phyloP scores from a whole-genome alignment of 2,113 vertebrate genomes.

The Boleophthalmus pectinirostris region DNA sequence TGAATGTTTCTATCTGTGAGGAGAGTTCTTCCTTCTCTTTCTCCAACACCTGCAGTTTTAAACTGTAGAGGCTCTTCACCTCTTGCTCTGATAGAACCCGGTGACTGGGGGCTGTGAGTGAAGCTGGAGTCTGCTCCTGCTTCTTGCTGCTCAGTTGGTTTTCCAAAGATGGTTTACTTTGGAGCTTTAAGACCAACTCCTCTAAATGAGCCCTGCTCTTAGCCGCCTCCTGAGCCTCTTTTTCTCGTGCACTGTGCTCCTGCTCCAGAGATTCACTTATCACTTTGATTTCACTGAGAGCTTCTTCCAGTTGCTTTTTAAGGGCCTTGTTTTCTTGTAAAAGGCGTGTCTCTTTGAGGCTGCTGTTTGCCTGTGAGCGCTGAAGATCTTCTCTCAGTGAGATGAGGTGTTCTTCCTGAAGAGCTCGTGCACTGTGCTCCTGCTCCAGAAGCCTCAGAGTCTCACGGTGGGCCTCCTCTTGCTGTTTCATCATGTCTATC shows the following conservation, averaged over 20 bases:
- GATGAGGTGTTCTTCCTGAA: no score
- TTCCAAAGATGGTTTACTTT: conserved; percentile 82
- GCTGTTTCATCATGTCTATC: no score
- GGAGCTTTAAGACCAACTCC: conserved; percentile 82
- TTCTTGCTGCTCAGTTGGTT: conserved; percentile 83
- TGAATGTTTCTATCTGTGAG: no score
- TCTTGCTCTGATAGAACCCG: conserved; percentile 85
- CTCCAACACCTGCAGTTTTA: conserved; percentile 80
- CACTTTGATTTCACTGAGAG: conserved; percentile 83
- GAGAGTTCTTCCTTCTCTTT: conserved; percentile 81
- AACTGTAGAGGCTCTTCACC: conserved; percentile 78
- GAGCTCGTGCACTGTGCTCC: no score
- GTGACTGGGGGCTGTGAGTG: conserved; percentile 78
- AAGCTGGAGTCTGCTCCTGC: conserved; percentile 79
- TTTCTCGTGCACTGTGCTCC: no score
- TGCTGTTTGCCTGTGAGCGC: conserved; percentile 68
- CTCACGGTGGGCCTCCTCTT: no score
- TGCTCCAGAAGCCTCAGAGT: no score
- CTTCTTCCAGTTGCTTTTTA: conserved; percentile 84
- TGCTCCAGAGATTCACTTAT: no score
- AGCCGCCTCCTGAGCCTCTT: conserved; percentile 29
- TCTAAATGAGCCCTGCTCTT: conserved; percentile 76
- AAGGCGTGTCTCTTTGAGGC: conserved; percentile 82
- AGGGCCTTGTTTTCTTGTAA: conserved; percentile 83
- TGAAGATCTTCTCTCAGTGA: no score